These are phyloP conservation scores for Margarornis squamiger DNA, from an alignment of 2,797 vertebrate species.

Conservation along the genomic window DNA sequence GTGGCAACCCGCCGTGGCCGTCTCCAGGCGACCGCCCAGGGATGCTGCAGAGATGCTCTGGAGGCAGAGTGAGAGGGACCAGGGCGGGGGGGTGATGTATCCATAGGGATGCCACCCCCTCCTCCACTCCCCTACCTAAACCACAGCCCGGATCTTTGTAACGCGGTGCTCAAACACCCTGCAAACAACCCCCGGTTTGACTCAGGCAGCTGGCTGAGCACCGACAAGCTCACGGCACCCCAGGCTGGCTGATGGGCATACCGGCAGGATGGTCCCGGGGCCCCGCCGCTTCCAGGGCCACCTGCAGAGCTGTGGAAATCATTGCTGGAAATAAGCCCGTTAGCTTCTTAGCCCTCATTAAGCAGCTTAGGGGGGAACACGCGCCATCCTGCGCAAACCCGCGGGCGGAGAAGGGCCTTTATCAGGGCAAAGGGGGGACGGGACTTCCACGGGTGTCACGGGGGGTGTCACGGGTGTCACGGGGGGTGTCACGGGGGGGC, in stretches of 20 bases:
- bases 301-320: conserved; percentile 55
- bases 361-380: conserved; percentile 39
- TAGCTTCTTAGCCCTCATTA: conserved; percentile 63
- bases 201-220: neutral
- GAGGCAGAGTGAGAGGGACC: neutral
- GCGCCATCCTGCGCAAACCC: neutral
- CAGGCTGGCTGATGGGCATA: neutral
- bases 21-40: conserved; percentile 63
- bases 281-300: neutral
- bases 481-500: neutral
- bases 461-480: neutral
- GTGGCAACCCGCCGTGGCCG: conserved; percentile 45
- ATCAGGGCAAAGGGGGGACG: neutral
- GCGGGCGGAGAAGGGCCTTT: neutral
- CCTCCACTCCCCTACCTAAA: neutral
- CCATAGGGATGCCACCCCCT: neutral
- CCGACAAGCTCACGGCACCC: neutral
- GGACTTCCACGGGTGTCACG: accelerated
- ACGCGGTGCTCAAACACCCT: neutral
- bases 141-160: neutral
- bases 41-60: conserved; percentile 42
- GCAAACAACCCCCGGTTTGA: accelerated
- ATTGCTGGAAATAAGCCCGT: conserved; percentile 48
- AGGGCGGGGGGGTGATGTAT: neutral
- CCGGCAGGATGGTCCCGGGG: neutral